Base-by-base conservation (phyloP, 1,140 invertebrate species). In the Lordiphosa mommai region DNA sequence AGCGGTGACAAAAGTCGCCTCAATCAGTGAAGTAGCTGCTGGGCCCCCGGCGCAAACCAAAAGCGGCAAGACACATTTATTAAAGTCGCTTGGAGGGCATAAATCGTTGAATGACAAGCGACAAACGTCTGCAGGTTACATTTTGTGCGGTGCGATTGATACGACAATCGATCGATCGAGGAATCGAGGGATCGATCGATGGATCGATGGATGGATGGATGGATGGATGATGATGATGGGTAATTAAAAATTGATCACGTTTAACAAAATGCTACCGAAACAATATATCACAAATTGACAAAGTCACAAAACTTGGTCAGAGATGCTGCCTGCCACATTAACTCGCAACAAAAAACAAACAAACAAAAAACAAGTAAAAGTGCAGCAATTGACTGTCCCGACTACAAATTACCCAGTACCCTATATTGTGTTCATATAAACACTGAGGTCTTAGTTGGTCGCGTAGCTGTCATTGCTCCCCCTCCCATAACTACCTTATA, bases 191-290 rank as follows among this genome's bases (percentile, higher is more conserved):
- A 27, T 52, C 59, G 44, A 61, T 61, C 44, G 70, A 41, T 38
- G 64, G 72, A 50, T 65, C 70, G 52, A 56, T 29, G 49, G 32
- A 41, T 30, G 32, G 9, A 48, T 30, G 29, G 30, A 55, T 61
- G 52, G 55, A 59, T 17, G 30, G 56, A 70, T 38, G 63, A 66
- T 48, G 63, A 67, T 80, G 74, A 80, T 77, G 79, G 77, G 77
- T 84, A 84, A 84, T 84, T 84, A 84, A 84, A 84, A 84, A 84
- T 84, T 84, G 77, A 84, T 84, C 77, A 84, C 77, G 77, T 84
- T 84, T 84, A 84, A 85, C 77, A 84, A 84, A 84, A 82, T 84
- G 77, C 77, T 84, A 77, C 79, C 57, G 76, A 84, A 77, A 85
- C 77, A 84, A 84, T 84, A 84, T 84, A 84, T 84, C 77, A 84